These are phyloP conservation scores for Nicator chloris DNA, from an alignment of 2,113 vertebrate species.

Conservation along the genomic window DNA sequence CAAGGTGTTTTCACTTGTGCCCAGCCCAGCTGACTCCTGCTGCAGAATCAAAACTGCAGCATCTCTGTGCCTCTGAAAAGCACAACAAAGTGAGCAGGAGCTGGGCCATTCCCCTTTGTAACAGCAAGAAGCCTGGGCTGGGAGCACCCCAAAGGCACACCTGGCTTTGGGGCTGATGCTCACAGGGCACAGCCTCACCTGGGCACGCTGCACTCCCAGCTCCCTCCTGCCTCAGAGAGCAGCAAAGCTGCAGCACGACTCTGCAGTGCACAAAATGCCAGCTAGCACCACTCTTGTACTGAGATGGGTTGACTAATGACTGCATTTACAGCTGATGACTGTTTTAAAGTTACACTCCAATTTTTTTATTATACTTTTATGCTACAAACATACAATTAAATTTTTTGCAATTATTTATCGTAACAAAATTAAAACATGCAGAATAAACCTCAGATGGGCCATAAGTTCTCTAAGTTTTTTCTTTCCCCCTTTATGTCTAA, in stretches of 20 bases:
- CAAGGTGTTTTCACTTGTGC: not conserved
- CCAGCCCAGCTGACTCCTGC: not conserved
- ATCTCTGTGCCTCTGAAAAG: not conserved
- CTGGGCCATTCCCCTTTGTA: not conserved
- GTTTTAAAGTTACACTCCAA: not conserved
- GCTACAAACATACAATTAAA: not conserved
- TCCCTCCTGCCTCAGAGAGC: not conserved
- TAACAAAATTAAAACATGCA: not conserved
- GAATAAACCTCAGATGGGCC: not conserved
- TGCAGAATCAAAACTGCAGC: not conserved
- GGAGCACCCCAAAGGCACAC: accelerated
- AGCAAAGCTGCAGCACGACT: not conserved
- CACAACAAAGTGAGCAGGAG: not conserved
- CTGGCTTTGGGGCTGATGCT: not conserved
- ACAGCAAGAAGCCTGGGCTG: accelerated
- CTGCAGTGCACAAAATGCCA: not conserved
- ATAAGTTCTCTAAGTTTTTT: not conserved
- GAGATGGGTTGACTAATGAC: not conserved
- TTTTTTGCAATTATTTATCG: not conserved
- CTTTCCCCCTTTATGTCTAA: not conserved
- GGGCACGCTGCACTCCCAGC: not conserved
- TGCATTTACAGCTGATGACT: not conserved
- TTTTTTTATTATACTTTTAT: not conserved
- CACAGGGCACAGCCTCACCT: not conserved
- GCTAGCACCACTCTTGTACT: not conserved